These are phyloP conservation scores for Lycodopsis pacificus DNA, from an alignment of 2,797 vertebrate species.

Conservation along the genomic window DNA sequence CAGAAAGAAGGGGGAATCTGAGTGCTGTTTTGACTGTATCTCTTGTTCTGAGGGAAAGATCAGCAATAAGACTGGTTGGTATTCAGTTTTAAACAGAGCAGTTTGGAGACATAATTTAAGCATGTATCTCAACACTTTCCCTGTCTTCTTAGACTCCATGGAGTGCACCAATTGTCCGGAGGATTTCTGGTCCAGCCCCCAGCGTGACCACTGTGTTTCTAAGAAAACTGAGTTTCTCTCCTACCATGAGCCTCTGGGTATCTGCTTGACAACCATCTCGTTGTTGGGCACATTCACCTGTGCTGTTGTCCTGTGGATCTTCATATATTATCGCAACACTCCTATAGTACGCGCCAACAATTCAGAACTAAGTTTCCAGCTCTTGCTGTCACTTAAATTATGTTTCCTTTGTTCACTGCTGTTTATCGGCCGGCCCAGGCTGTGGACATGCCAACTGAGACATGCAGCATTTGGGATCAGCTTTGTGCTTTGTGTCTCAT, in stretches of 20 bases:
- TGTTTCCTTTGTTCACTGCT: conserved; percentile 74
- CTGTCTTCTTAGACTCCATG: conserved; percentile 63
- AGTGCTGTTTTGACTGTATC: conserved; percentile 79
- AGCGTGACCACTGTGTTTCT: conserved; percentile 67
- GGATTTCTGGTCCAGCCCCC: conserved; percentile 61
- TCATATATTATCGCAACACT: conserved; percentile 65
- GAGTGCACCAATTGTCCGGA: conserved; percentile 73
- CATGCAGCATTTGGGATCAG: conserved; percentile 67
- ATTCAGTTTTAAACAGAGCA: not conserved
- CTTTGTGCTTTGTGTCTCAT: conserved; percentile 69
- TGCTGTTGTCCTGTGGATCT: conserved; percentile 62
- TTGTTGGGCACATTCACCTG: conserved; percentile 57
- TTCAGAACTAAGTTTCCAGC: conserved; percentile 75
- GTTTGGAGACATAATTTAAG: not conserved
- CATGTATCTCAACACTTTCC: not conserved
- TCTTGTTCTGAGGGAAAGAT: conserved; percentile 57
- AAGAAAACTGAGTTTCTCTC: conserved; percentile 74
- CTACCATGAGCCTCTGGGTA: conserved; percentile 65
- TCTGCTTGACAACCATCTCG: conserved; percentile 62
- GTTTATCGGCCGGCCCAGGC: conserved; percentile 65
- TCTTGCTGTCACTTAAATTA: conserved; percentile 69
- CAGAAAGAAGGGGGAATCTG: conserved; percentile 46
- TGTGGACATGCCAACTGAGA: conserved; percentile 61
- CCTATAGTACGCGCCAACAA: conserved; percentile 77
- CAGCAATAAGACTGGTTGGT: conserved; percentile 7